Evolutionary conservation across 2,797 vertebrate species (phyloP).

Genomic region (Smutsia temminckii): DNA sequence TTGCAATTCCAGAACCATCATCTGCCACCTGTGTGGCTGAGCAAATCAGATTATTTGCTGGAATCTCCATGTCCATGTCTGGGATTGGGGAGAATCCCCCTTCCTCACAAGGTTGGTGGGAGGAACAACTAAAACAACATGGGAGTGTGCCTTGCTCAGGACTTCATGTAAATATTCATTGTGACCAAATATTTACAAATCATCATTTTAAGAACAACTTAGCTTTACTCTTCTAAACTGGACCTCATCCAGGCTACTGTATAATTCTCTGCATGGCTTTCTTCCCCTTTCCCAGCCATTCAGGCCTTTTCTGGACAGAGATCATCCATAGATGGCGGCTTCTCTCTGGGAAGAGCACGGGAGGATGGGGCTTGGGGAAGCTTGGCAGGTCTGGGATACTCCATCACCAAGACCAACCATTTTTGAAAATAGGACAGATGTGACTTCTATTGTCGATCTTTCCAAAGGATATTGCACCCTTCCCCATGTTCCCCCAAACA

Average conservation of each 20-base stretch:
- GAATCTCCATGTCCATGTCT: neutral
- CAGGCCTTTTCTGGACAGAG: neutral
- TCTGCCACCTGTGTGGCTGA: neutral
- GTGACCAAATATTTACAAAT: neutral
- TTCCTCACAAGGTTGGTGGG: neutral
- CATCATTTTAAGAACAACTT: constrained; percentile 18
- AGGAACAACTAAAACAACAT: neutral
- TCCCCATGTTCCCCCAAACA: neutral
- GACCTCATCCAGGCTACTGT: neutral
- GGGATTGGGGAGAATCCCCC: neutral
- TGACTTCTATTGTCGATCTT: neutral
- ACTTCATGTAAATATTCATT: neutral
- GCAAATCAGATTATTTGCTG: neutral
- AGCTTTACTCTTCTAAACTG: neutral
- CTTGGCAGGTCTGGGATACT: neutral
- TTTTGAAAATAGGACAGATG: neutral
- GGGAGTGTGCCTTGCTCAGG: rapidly evolving
- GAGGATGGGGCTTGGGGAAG: neutral
- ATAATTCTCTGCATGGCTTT: neutral
- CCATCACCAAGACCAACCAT: neutral
- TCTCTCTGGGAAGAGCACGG: neutral
- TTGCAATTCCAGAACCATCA: neutral
- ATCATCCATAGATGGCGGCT: neutral
- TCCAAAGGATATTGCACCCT: neutral
- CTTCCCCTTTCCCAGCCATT: neutral